phyloP scores from a whole-genome alignment of 2,113 vertebrate genomes.

The Oncorhynchus clarkii region DNA sequence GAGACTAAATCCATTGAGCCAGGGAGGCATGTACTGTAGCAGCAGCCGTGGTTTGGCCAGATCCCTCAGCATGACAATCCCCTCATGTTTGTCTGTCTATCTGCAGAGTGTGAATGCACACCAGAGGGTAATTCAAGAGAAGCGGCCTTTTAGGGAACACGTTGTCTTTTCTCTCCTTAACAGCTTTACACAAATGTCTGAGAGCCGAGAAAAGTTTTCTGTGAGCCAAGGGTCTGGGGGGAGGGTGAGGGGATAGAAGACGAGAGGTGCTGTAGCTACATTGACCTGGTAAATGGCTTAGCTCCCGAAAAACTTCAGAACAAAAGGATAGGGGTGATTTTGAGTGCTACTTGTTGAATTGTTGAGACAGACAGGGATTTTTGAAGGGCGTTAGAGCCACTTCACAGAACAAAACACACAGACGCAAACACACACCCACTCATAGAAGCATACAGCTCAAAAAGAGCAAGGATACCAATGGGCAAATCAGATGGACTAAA shows the following conservation, averaged over 20 bases:
- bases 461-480: constrained; percentile 10
- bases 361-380: not conserved
- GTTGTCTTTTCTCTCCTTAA: not conserved
- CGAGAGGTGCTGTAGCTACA: not conserved
- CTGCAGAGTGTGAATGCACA: constrained; percentile 36
- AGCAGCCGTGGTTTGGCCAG: constrained; percentile 29
- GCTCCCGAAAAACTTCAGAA: not conserved
- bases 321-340: not conserved
- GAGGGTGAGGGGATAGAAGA: not conserved
- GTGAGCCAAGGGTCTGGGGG: not conserved
- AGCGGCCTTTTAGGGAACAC: not conserved
- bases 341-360: not conserved
- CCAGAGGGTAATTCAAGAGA: constrained; percentile 3
- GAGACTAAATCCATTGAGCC: not conserved
- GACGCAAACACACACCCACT: constrained; percentile 37
- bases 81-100: constrained; percentile 19
- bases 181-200: constrained; percentile 1
- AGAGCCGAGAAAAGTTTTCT: not conserved
- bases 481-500: constrained; percentile 42
- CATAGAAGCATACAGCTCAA: constrained; percentile 42
- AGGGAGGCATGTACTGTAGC: not conserved
- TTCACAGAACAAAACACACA: constrained; percentile 18
- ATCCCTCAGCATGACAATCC: constrained; percentile 29
- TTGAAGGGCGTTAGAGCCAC: constrained; percentile 32
- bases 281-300: not conserved